Evolutionary conservation across 1,140 invertebrate species (phyloP).

Genomic region (Dinoponera quadriceps): DNA sequence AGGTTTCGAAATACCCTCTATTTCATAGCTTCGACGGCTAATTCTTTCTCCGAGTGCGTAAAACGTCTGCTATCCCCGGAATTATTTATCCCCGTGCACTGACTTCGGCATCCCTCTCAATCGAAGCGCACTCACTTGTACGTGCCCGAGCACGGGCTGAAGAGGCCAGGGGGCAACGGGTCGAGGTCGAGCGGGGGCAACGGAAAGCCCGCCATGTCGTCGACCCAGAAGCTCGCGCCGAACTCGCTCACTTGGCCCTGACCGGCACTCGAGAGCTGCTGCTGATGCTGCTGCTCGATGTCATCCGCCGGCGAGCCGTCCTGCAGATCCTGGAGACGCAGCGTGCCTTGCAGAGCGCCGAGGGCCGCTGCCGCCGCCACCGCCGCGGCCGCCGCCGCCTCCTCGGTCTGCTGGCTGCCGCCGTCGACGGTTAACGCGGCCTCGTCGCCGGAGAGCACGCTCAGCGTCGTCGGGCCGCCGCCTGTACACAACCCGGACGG

Average conservation of each 20-base stretch:
- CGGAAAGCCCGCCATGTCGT: constrained; percentile 93
- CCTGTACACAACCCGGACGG: constrained; percentile 82
- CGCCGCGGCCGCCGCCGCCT: constrained; percentile 38
- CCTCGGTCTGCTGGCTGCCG: constrained; percentile 74
- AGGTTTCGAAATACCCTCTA: too few relatives aligned
- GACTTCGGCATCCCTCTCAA: too few relatives aligned
- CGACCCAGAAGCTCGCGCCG: constrained; percentile 88
- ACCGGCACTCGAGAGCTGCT: constrained; percentile 79
- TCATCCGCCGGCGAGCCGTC: constrained; percentile 77
- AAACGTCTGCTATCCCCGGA: too few relatives aligned
- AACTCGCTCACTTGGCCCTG: constrained; percentile 82
- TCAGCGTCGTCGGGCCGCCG: constrained; percentile 67
- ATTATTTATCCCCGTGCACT: too few relatives aligned
- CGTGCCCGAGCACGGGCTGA: constrained; percentile 88
- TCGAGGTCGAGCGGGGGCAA: constrained; percentile 91
- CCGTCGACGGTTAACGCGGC: constrained; percentile 72
- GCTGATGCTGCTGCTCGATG: constrained; percentile 74
- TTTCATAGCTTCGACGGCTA: too few relatives aligned
- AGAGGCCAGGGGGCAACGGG: constrained; percentile 87
- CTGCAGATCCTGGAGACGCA: constrained; percentile 82
- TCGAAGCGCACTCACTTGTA: constrained; percentile 88
- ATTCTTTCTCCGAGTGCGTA: too few relatives aligned
- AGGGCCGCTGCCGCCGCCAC: constrained; percentile 68
- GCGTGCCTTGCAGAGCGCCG: constrained; percentile 77
- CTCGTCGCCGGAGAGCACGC: constrained; percentile 80